These are phyloP conservation scores for Strix uralensis DNA, from an alignment of 2,113 vertebrate species.

Conservation along the genomic window DNA sequence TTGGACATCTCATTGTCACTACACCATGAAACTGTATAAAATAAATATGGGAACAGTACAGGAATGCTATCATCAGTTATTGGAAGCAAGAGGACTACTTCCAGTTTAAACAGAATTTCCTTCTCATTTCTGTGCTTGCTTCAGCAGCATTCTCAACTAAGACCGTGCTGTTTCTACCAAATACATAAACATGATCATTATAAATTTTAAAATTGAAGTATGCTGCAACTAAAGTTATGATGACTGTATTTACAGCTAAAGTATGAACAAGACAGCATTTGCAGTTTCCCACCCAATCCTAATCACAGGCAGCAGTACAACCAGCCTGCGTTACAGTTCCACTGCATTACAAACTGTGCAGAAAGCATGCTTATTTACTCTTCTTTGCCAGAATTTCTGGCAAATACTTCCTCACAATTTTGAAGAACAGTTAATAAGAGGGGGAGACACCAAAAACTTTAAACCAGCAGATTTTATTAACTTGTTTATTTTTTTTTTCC, in stretches of 20 bases:
- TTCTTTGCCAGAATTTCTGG: neutral
- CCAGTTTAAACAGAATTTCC: neutral
- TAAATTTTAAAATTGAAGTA: neutral
- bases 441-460: neutral
- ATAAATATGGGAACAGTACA: neutral
- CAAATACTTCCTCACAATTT: neutral
- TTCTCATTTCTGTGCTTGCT: neutral
- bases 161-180: neutral
- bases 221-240: neutral
- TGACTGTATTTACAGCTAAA: neutral
- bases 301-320: neutral
- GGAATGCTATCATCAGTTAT: neutral
- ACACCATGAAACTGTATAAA: neutral
- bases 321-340: neutral
- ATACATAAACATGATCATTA: neutral
- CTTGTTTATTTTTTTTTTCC: rapidly evolving
- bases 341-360: neutral
- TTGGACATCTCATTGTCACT: neutral
- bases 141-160: neutral
- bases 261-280: neutral
- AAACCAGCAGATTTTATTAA: neutral
- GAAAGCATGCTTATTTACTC: neutral
- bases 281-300: neutral
- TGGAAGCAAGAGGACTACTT: neutral
- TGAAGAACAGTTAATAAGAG: neutral